Evolutionary conservation across 2,797 vertebrate genomes (phyloP).

Genomic region (Coranthus polyacanthus): DNA sequence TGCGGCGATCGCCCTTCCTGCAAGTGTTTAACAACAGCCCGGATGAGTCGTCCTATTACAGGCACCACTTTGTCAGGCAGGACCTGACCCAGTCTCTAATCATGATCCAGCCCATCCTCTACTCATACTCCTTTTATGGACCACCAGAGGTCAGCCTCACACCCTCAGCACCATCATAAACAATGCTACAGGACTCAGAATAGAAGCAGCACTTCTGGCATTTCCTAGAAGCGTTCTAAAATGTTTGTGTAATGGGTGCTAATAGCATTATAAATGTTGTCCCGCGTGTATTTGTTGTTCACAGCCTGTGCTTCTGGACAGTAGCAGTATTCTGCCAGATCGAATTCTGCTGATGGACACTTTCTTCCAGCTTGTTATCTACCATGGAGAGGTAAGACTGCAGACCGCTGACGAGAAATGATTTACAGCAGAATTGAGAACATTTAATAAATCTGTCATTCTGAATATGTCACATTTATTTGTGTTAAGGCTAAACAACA

Average conservation of each 20-base stretch:
- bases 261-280: background rate
- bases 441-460: too few species aligned
- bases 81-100: conserved; percentile 98
- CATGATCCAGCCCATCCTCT: conserved; percentile 98
- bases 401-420: background rate
- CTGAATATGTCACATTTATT: too few species aligned
- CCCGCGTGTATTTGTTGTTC: conserved; percentile 7
- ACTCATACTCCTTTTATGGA: conserved; percentile 97
- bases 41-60: conserved; percentile 96
- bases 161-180: conserved; percentile 6
- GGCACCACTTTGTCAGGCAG: conserved; percentile 96
- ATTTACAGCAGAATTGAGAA: background rate
- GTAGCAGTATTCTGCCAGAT: conserved; percentile 96
- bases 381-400: conserved; percentile 92
- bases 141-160: conserved; percentile 92
- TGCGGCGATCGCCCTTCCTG: conserved; percentile 95
- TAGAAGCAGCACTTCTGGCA: background rate
- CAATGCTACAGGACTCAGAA: background rate
- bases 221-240: background rate
- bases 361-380: conserved; percentile 99
- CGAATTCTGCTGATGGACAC: conserved; percentile 98
- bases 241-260: background rate
- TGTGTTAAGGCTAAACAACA: background rate
- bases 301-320: conserved; percentile 97
- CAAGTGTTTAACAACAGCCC: conserved; percentile 99